Percentiles rank a stretch among this genome's conserved stretches.
Evolutionary conservation across 1,140 invertebrate genomes (phyloP).

Genomic region (Nautilus pompilius): DNA sequence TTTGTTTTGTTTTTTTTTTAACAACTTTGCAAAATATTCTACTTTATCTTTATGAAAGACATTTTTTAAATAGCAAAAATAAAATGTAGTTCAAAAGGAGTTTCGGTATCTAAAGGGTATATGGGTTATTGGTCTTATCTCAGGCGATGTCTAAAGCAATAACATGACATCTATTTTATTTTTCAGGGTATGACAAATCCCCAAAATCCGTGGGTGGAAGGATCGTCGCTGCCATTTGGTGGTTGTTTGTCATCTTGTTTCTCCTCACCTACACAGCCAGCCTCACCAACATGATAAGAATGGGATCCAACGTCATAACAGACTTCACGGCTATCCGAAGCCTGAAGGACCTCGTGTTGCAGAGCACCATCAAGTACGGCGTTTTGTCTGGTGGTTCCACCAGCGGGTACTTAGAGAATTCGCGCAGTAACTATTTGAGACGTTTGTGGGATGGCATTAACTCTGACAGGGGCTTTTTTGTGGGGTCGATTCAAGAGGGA

Average conservation of each 20-base stretch:
- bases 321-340: slow-evolving; percentile 88
- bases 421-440: background rate
- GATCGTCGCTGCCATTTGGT: slow-evolving; percentile 37
- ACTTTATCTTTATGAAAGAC: too few relatives aligned
- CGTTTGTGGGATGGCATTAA: slow-evolving; percentile 12
- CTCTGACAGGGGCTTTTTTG: slow-evolving; percentile 6
- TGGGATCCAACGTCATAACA: slow-evolving; percentile 15
- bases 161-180: too few relatives aligned
- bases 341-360: slow-evolving; percentile 74
- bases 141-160: too few relatives aligned
- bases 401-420: slow-evolving; percentile 10
- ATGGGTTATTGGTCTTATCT: too few relatives aligned
- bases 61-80: too few relatives aligned
- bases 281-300: slow-evolving; percentile 28
- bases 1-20: too few relatives aligned
- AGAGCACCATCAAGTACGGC: slow-evolving; percentile 87
- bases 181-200: slow-evolving; percentile 24
- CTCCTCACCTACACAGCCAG: slow-evolving; percentile 40
- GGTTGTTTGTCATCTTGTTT: slow-evolving; percentile 39
- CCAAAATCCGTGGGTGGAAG: slow-evolving; percentile 34
- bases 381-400: slow-evolving; percentile 74
- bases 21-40: too few relatives aligned
- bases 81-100: too few relatives aligned
- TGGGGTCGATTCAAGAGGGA: slow-evolving; percentile 20
- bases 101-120: too few relatives aligned